These are phyloP conservation scores for Ispidina picta DNA, from an alignment of 2,797 vertebrate species.

Conservation along the genomic window DNA sequence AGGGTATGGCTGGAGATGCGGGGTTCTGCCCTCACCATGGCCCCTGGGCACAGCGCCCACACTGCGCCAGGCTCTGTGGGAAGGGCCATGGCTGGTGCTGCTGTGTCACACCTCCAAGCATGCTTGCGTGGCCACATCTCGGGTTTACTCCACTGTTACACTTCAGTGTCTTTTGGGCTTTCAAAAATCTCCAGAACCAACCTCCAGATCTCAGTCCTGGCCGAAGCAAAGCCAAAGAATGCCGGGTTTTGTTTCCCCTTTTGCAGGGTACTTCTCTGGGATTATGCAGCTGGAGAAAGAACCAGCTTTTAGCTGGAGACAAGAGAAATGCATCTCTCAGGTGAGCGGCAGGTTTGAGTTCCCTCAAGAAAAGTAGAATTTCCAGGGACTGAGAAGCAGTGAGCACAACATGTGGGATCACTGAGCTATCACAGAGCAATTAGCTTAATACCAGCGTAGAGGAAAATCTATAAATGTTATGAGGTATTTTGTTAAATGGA, in stretches of 20 bases:
- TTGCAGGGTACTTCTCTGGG: not conserved
- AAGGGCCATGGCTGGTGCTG: not conserved
- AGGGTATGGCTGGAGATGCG: not conserved
- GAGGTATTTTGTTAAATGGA: not conserved
- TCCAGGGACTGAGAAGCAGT: not conserved
- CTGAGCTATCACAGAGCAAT: not conserved
- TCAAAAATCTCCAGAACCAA: not conserved
- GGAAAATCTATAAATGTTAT: not conserved
- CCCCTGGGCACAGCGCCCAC: too few species aligned
- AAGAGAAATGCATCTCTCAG: not conserved
- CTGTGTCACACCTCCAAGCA: not conserved
- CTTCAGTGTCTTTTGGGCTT: not conserved
- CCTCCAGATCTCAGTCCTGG: not conserved
- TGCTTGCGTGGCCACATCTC: accelerated
- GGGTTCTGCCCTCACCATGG: too few species aligned
- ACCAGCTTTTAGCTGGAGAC: not conserved
- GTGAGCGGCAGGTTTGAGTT: not conserved
- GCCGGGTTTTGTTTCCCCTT: not conserved
- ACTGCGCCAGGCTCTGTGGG: not conserved
- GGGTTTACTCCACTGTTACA: not conserved
- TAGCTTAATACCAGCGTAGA: not conserved
- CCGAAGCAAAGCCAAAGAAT: not conserved
- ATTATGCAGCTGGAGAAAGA: not conserved
- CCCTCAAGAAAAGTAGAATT: not conserved
- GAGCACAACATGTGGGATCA: not conserved